Evolutionary conservation across 1,140 invertebrate genomes (phyloP).

Genomic region (Bombus pyrosoma): DNA sequence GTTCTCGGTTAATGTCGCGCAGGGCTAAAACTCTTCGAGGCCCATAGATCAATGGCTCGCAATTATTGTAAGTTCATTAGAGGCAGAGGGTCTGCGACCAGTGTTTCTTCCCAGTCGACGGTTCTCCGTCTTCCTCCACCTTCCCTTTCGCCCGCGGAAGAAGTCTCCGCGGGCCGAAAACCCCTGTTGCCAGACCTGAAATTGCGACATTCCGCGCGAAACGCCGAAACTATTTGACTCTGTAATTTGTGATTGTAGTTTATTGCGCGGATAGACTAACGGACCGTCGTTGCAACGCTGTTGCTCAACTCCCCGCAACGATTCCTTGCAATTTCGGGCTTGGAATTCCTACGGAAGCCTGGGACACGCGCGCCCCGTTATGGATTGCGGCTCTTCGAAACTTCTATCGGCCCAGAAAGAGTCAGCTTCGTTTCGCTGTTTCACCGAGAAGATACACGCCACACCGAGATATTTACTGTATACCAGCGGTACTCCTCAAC

Average conservation of each 20-base stretch:
- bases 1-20: slow-evolving; percentile 61
- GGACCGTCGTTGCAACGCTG: slow-evolving; percentile 63
- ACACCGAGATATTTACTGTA: too few species aligned
- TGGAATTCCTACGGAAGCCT: slow-evolving; percentile 63
- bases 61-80: slow-evolving; percentile 83
- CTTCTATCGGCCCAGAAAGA: slow-evolving; percentile 53
- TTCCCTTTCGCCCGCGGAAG: slow-evolving; percentile 57
- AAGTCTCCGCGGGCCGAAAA: slow-evolving; percentile 68
- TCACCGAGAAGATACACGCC: neutral
- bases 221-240: slow-evolving; percentile 83
- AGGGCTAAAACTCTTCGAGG: slow-evolving; percentile 73
- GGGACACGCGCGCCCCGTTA: slow-evolving; percentile 54
- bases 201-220: slow-evolving; percentile 83
- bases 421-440: slow-evolving; percentile 7
- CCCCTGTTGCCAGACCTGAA: slow-evolving; percentile 78
- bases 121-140: slow-evolving; percentile 51
- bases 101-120: slow-evolving; percentile 53
- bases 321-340: slow-evolving; percentile 69
- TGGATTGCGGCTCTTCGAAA: slow-evolving; percentile 64
- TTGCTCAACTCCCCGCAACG: slow-evolving; percentile 67
- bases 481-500: too few species aligned
- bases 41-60: slow-evolving; percentile 82
- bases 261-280: slow-evolving; percentile 81
- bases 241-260: slow-evolving; percentile 83
- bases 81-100: slow-evolving; percentile 62